These are phyloP conservation scores for Trilocha varians DNA, from an alignment of 2,888 invertebrate genomes.

Conservation along the genomic window DNA sequence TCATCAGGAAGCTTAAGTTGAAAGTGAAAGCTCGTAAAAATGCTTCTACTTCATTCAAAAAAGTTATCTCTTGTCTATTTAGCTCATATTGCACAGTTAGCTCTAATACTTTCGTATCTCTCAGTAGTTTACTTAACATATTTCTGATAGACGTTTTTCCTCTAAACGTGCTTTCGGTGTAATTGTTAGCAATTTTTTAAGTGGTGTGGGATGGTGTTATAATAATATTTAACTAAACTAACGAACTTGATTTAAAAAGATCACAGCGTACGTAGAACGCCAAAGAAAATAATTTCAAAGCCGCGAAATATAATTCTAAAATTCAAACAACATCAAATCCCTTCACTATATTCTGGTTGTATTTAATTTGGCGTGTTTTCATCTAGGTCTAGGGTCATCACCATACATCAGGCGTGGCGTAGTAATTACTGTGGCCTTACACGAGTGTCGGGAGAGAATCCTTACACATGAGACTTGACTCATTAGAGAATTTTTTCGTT, in stretches of 20 bases:
- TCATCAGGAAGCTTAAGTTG: no score
- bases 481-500: neutral
- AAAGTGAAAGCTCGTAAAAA: no score
- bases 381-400: conserved; percentile 11
- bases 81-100: no score
- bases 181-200: conserved; percentile 13
- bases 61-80: no score
- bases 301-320: neutral
- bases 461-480: neutral
- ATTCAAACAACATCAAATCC: neutral
- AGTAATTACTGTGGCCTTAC: conserved; percentile 12
- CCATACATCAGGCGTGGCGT: conserved; percentile 13
- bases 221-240: neutral
- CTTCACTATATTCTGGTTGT: neutral
- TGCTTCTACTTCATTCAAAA: no score
- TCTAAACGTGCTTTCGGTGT: no score
- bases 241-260: neutral
- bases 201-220: neutral
- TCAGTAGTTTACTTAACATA: no score
- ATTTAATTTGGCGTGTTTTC: conserved; percentile 4
- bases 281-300: neutral
- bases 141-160: no score
- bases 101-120: no score
- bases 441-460: conserved; percentile 1
- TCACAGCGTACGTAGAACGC: neutral